These are phyloP conservation scores for Arenaria interpres DNA, from an alignment of 2,113 vertebrate genomes.

Conservation along the genomic window DNA sequence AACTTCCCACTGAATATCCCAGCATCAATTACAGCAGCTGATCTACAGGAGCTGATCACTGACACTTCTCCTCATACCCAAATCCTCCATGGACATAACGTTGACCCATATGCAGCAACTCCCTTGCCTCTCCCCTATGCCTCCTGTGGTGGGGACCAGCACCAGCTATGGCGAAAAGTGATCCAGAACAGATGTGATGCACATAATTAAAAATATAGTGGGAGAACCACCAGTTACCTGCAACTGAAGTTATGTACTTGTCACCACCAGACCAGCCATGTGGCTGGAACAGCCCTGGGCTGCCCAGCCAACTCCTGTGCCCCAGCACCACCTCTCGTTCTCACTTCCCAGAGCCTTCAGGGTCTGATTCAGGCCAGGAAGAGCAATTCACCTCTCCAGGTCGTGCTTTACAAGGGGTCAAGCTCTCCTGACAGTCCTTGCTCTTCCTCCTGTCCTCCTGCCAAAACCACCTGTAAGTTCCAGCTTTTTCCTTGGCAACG, in stretches of 20 bases:
- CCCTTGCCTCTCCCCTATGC: background rate
- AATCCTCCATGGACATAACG: background rate
- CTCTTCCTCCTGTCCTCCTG: background rate
- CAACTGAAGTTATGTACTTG: background rate
- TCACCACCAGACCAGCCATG: background rate
- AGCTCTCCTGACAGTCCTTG: background rate
- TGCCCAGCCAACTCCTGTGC: background rate
- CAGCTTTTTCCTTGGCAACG: background rate
- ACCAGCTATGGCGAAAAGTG: background rate
- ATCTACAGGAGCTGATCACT: background rate
- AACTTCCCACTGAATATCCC: background rate
- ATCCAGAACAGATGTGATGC: background rate
- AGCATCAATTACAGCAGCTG: background rate
- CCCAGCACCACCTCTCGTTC: rapidly evolving
- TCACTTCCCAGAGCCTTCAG: background rate
- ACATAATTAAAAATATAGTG: background rate
- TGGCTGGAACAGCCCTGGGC: background rate
- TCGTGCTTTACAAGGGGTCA: background rate
- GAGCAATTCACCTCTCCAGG: background rate
- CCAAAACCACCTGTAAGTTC: background rate
- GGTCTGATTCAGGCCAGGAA: background rate
- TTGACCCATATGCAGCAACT: background rate
- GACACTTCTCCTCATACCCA: background rate
- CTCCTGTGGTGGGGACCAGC: background rate
- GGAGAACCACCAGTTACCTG: background rate